Percentiles rank a stretch among this genome's conserved stretches.
Conservation (phyloP, 2,797 vertebrate genomes). For the Sarcophilus harrisii region DNA sequence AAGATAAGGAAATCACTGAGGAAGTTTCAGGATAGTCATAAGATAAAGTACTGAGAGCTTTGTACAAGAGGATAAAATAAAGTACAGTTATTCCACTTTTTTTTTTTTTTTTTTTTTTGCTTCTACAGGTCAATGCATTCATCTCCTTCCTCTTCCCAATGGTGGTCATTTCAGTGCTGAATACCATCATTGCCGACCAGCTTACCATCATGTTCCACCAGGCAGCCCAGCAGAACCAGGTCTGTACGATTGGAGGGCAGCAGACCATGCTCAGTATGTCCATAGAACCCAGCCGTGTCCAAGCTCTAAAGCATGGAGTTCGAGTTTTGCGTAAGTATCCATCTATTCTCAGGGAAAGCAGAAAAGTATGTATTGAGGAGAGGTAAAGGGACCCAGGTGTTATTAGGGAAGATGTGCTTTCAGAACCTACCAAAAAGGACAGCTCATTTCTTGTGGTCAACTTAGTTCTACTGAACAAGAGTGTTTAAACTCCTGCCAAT, state of each 20-base stretch:
- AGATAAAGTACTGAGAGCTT: neutral
- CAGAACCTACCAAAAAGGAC: neutral
- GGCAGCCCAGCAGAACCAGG: slow-evolving; percentile 92
- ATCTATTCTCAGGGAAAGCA: fast-evolving
- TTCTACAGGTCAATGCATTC: slow-evolving; percentile 92
- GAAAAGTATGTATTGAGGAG: neutral
- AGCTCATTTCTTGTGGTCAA: neutral
- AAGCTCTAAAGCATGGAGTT: slow-evolving; percentile 95
- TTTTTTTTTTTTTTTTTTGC: neutral
- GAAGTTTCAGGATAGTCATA: neutral
- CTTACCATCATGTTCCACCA: slow-evolving; percentile 95
- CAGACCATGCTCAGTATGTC: slow-evolving; percentile 90
- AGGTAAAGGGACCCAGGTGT: neutral
- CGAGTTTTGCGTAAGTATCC: slow-evolving; percentile 91
- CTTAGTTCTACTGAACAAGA: neutral
- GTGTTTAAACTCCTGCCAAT: neutral
- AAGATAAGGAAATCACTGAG: neutral
- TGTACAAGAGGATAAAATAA: neutral
- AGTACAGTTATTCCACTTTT: fast-evolving
- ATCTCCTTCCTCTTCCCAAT: slow-evolving; percentile 96
- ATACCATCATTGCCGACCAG: slow-evolving; percentile 96
- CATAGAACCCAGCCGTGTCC: slow-evolving; percentile 93
- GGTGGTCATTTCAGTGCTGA: slow-evolving; percentile 93
- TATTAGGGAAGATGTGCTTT: neutral
- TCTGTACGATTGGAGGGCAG: slow-evolving; percentile 89